Evolutionary conservation across 2,888 invertebrate species (phyloP).

Genomic region (Aporophyla lueneburgensis): DNA sequence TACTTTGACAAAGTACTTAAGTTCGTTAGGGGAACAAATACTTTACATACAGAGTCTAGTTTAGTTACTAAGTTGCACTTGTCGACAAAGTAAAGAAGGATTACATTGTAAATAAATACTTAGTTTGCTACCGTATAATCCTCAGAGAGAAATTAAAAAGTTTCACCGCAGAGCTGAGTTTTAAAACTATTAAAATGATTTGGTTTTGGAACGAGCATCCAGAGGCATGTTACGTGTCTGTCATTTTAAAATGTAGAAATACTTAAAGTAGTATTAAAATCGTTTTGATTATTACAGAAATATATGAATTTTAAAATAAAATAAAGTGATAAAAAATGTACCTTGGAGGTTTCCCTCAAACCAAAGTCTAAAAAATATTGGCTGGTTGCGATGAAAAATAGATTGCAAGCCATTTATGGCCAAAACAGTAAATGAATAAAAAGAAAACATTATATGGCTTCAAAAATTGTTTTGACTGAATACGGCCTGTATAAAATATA

Average conservation of each 20-base stretch:
- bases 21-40: slow-evolving; percentile 11
- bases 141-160: slow-evolving; percentile 66
- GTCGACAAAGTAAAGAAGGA: slow-evolving; percentile 58
- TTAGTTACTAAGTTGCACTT: slow-evolving; percentile 24
- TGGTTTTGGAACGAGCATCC: slow-evolving; percentile 52
- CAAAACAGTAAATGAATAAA: background rate
- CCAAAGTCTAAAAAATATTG: background rate
- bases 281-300: background rate
- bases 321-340: too few relatives aligned
- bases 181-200: slow-evolving; percentile 56
- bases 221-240: background rate
- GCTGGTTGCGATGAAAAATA: background rate
- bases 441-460: background rate
- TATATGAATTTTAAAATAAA: background rate
- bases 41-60: slow-evolving; percentile 11
- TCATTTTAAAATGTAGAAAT: background rate
- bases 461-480: background rate
- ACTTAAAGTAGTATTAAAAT: background rate
- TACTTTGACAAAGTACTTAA: slow-evolving; percentile 3
- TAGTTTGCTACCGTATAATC: slow-evolving; percentile 48
- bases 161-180: slow-evolving; percentile 46
- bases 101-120: slow-evolving; percentile 63
- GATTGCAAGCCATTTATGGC: background rate
- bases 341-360: background rate
- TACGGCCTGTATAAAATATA: background rate